Base-by-base conservation (phyloP, 2,888 invertebrate genomes). In the Scrobipalpa atriplicella region DNA sequence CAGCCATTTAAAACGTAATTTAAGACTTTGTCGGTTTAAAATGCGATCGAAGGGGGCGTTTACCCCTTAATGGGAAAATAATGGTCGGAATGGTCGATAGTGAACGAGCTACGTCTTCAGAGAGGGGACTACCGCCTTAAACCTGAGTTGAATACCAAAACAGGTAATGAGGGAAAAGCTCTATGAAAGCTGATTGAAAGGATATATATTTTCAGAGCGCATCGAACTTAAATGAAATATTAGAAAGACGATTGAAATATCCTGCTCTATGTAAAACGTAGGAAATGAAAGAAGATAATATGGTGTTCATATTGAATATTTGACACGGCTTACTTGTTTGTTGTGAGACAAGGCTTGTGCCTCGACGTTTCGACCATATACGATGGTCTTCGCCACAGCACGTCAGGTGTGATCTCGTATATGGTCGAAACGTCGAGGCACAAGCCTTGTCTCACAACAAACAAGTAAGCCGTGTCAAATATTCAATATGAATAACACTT, bases 51-150 rank as follows among this genome's bases (percentile, higher is more conserved):
- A 61, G 13, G 39, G 19, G 43, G 47, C 36, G 62, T 43, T 19
- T 21, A 16, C 38, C 21, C 16, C 62, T 9, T 62, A 62, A 62
- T 69, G 51, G 29, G 36, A 36, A 41, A 66, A 66, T 67, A 67
- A 62, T 61, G 11, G 62, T 29, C n/a, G 18, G 47, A 58, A 58
- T 29, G 58, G 58, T 58, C 58, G 58, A 58, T 43, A 62, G 65
- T 68, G 47, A 65, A 51, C 43, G 62, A 64, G 67, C 56, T 9
- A 60, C 63, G 64, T 16, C 21, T 56, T 21, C 54, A 6, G 11
- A n/a, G n/a, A 39, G 61, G 9, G 16, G 18, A 19, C n/a, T 47
- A 47, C 11, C 47, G 47, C 47, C 47, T 47, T 47, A 58, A 21
- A 58, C 58, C 21, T 18, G 58, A 21, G 1, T 10, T n/a, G 58